Conservation (phyloP, 2,113 vertebrate species). For the Tetraodon nigroviridis region DNA sequence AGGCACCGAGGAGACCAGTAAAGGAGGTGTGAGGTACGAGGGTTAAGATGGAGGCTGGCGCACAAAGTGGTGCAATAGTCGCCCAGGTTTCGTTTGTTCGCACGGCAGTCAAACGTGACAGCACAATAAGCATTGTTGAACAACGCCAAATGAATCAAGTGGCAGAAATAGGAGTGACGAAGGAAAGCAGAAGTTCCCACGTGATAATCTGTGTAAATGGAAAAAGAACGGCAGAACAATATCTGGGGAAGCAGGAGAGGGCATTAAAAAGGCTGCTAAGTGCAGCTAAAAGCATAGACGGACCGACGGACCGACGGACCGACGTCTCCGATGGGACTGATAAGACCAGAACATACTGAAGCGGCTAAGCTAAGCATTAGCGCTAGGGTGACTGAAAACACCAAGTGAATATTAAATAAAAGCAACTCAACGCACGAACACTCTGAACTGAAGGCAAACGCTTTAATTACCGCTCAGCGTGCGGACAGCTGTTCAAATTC, state of each 20-base stretch:
- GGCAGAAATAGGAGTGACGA: neutral
- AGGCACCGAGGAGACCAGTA: slow-evolving; percentile 18
- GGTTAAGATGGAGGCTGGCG: slow-evolving; percentile 11
- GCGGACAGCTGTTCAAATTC: neutral
- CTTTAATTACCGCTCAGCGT: too few relatives aligned
- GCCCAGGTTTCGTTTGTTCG: neutral
- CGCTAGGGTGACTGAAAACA: too few relatives aligned
- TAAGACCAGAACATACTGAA: too few relatives aligned
- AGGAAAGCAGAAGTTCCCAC: neutral
- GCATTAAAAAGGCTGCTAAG: neutral
- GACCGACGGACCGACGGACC: too few relatives aligned
- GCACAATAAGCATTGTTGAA: neutral
- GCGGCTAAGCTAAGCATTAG: too few relatives aligned
- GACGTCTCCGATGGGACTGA: too few relatives aligned
- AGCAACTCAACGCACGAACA: too few relatives aligned
- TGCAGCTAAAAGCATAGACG: too few relatives aligned
- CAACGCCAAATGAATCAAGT: neutral
- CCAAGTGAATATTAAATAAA: too few relatives aligned
- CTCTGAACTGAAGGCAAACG: too few relatives aligned
- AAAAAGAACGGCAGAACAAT: too few relatives aligned
- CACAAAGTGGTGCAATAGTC: slow-evolving; percentile 5
- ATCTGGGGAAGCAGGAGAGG: neutral
- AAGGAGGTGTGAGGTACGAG: slow-evolving; percentile 18
- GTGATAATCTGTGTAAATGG: too few relatives aligned
- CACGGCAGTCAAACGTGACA: neutral